phyloP scores from a whole-genome alignment of 1,140 invertebrate genomes.

The Aplysia californica region DNA sequence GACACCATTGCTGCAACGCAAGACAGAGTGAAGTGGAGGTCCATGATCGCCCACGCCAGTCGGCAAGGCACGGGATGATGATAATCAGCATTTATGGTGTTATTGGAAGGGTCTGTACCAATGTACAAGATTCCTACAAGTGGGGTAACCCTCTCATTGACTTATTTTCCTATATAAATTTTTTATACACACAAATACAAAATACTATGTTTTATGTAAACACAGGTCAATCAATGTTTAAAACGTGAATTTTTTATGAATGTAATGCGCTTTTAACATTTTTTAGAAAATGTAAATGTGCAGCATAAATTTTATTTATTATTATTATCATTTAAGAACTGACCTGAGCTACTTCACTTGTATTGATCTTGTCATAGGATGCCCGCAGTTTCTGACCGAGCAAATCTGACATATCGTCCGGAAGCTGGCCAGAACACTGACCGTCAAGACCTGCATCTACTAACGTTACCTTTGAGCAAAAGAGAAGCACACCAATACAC shows the following conservation, averaged over 20 bases:
- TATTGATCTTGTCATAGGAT: constrained; percentile 45
- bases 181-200: too few relatives aligned
- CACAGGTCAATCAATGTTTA: too few relatives aligned
- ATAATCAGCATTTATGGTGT: too few relatives aligned
- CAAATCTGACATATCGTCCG: constrained; percentile 49
- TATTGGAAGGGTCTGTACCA: too few relatives aligned
- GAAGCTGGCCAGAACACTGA: constrained; percentile 25
- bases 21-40: too few relatives aligned
- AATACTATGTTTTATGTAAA: too few relatives aligned
- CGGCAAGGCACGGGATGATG: too few relatives aligned
- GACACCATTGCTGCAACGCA: too few relatives aligned
- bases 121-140: too few relatives aligned
- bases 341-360: constrained; percentile 42
- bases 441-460: constrained; percentile 5
- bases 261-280: not conserved
- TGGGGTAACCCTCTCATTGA: not conserved
- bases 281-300: not conserved
- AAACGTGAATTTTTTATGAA: too few relatives aligned
- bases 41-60: too few relatives aligned
- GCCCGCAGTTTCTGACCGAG: constrained; percentile 47
- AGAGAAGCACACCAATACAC: too few relatives aligned
- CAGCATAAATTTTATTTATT: not conserved
- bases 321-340: constrained; percentile 9
- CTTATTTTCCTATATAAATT: not conserved
- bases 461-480: constrained; percentile 19